Percentiles rank a stretch among this genome's conserved stretches.
These are phyloP conservation scores for Pseudopipra pipra DNA, from an alignment of 2,113 vertebrate species.

Conservation along the genomic window DNA sequence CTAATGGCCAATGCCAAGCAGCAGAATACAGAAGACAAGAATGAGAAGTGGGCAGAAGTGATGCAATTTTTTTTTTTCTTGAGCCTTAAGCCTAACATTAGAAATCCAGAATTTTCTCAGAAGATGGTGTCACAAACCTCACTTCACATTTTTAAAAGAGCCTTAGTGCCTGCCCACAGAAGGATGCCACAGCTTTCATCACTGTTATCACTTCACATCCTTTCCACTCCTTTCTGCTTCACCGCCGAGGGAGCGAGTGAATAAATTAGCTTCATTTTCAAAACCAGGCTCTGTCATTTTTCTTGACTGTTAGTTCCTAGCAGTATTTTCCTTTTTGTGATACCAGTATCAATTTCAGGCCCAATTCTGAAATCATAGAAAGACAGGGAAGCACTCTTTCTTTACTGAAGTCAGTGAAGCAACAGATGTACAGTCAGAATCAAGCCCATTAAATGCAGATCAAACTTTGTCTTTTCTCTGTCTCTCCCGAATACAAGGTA, in stretches of 20 bases:
- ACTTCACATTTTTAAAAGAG: neutral
- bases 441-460: neutral
- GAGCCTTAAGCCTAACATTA: neutral
- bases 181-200: neutral
- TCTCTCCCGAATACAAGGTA: neutral
- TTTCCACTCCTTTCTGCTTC: neutral
- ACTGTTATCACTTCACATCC: neutral
- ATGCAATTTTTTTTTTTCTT: accelerated
- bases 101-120: neutral
- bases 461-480: neutral
- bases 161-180: neutral
- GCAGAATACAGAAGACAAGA: neutral
- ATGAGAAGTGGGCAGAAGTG: neutral
- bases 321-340: neutral
- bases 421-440: neutral
- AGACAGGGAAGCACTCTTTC: neutral
- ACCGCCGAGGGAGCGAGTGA: neutral
- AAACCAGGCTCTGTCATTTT: neutral
- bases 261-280: constrained; percentile 7
- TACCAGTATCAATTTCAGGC: neutral
- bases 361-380: neutral
- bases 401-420: neutral
- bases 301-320: neutral
- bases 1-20: neutral
- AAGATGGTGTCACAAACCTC: neutral